These are phyloP conservation scores for Syrphus vitripennis DNA, from an alignment of 2,888 invertebrate species.

Conservation along the genomic window DNA sequence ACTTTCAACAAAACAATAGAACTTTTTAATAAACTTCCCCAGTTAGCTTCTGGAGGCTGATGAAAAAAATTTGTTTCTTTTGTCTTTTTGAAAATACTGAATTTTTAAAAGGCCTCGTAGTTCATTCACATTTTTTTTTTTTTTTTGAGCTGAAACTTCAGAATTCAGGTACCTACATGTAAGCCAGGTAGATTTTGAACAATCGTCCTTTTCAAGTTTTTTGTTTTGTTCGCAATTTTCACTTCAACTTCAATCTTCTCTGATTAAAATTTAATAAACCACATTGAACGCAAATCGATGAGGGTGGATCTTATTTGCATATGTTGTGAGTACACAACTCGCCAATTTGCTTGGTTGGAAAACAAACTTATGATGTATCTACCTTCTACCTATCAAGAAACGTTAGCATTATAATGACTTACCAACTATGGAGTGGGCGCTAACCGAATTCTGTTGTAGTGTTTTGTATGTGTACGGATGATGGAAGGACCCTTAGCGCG, in stretches of 20 bases:
- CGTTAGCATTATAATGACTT: constrained; percentile 9
- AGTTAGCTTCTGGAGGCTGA: neutral
- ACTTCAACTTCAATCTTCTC: constrained; percentile 18
- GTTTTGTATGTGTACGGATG: neutral
- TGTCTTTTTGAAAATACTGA: neutral
- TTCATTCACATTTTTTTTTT: constrained; percentile 5
- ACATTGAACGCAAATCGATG: constrained; percentile 28
- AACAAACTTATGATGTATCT: neutral
- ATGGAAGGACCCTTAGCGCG: neutral
- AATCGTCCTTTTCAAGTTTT: neutral
- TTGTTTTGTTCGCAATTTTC: constrained; percentile 10
- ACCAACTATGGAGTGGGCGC: neutral
- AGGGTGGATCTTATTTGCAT: constrained; percentile 20
- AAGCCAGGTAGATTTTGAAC: neutral
- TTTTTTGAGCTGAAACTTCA: neutral
- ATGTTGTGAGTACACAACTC: neutral
- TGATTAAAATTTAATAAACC: constrained; percentile 53
- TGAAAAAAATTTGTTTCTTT: neutral
- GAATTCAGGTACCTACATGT: too few relatives aligned
- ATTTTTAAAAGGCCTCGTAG: neutral
- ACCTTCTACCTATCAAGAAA: neutral
- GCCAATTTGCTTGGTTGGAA: constrained; percentile 6
- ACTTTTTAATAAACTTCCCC: neutral
- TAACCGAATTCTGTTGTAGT: neutral
- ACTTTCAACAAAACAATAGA: constrained; percentile 2